Evolutionary conservation across 2,113 vertebrate species (phyloP), one percentile per base, ranked within the genome.

Genomic region (Psilopsiagon aurifrons): DNA sequence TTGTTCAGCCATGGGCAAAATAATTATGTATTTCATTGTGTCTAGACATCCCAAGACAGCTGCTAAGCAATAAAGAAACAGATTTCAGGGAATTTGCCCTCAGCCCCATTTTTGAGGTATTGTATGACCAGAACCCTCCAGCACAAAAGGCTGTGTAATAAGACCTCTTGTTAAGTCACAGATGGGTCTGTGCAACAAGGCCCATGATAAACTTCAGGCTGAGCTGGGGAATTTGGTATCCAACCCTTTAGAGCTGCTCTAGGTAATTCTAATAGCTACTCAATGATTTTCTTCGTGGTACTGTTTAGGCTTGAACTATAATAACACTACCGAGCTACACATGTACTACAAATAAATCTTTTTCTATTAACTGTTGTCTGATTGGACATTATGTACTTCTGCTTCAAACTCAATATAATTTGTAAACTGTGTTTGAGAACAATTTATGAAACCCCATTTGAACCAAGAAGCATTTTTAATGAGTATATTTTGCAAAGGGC

Each of bases 401-500:
- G 46, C 74, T 94, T 93, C 93, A 75, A 81, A 92, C 33, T 49
- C 1, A 6, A 66, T 85, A 80, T 94, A 82, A 83, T 81, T 94
- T 95, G 63, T 83, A 95, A 97, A 73, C 67, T 60, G 35, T 46
- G 39, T 33, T 51, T 94, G 57, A 88, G 76, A 92, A 96, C 75
- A 76, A 94, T 83, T 95, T 90, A 92, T 92, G 91, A 92, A 96
- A 81, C 49, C 39, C n/a, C 37, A 63, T 93, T 96, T 94, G 86
- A 95, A 95, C 37, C 59, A 83, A 92, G 49, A 90, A 92, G 44
- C 7, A 71, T 94, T 96, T 94, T 92, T 92, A 97, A 95, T 86
- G 51, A 86, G 69, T 71, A 52, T 83, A 63, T 88, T 92, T 92
- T 88, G 44, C 39, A 96, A 95, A 97, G 63, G 70, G 66, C 74